phyloP scores from a whole-genome alignment of 53 echinoderm and acorn worm genomes.

The Henricia sp. region DNA sequence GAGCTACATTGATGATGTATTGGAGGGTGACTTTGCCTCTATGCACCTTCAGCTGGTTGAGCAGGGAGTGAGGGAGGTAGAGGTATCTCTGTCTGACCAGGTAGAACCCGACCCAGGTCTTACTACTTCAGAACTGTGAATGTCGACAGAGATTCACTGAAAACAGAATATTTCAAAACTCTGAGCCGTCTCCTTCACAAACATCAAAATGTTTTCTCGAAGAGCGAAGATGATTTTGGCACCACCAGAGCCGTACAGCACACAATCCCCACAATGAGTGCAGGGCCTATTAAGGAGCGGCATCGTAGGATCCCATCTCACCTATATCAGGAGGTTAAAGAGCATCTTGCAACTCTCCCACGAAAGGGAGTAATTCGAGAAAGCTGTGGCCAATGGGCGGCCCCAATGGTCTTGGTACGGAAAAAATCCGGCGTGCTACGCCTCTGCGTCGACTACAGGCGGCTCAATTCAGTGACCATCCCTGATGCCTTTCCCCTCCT shows the following conservation, averaged over 20 bases:
- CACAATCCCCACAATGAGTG: slow-evolving; percentile 25
- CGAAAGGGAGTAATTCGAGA: slow-evolving; percentile 26
- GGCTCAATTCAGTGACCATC: no score
- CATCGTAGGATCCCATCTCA: slow-evolving; percentile 48
- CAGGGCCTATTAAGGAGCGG: slow-evolving; percentile 20
- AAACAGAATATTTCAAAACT: background rate
- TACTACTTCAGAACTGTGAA: background rate
- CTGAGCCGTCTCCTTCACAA: background rate
- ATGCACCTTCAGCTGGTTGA: background rate
- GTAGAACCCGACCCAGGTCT: background rate
- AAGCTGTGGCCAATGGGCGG: no score
- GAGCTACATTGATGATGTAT: background rate
- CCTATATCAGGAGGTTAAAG: slow-evolving; percentile 28
- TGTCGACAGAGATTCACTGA: background rate
- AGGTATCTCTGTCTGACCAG: background rate
- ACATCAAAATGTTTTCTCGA: slow-evolving; percentile 35
- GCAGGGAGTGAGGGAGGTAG: background rate
- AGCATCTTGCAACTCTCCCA: slow-evolving; percentile 19
- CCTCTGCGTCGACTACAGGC: no score
- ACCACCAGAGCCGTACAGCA: slow-evolving; percentile 25
- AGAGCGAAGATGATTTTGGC: slow-evolving; percentile 30
- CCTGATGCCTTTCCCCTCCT: no score
- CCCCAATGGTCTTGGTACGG: no score
- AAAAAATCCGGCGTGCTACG: no score
- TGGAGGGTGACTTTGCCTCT: background rate